Base-by-base conservation (phyloP, 2,888 invertebrate species). In the Lithophane leautieri region DNA sequence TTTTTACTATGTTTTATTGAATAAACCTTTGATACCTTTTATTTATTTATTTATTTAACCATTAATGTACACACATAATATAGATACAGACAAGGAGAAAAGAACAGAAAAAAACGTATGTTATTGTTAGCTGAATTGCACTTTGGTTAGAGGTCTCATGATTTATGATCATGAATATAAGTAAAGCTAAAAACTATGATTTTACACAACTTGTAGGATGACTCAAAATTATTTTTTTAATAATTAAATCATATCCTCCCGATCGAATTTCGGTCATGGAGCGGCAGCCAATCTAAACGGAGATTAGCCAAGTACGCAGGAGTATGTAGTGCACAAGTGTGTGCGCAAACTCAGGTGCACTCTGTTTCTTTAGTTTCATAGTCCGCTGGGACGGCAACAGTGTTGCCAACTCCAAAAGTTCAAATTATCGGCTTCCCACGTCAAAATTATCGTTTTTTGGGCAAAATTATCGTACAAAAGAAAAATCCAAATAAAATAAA, bases 1-100 rank as follows among this genome's bases (percentile, higher is more conserved):
- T 65, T 63, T 63, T 58, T 50, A 58, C 11, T 65, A n/a, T 50
- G 11, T 50, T 40, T 66, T 16, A 34, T 73, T 73, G 16, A 28
- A 47, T n/a, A 40, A 22, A 34, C 25, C 40, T 16, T 47, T 28
- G 11, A 12, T 28, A 34, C 34, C 58, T 40, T n/a, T 4, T 22
- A n/a, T n/a, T n/a, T n/a, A n/a, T n/a, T n/a, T n/a, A n/a, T n/a
- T n/a, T n/a, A n/a, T n/a, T n/a, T n/a, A n/a, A n/a, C n/a, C n/a
- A n/a, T n/a, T n/a, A n/a, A n/a, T n/a, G n/a, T n/a, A n/a, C n/a
- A n/a, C n/a, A n/a, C n/a, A n/a, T n/a, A n/a, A n/a, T n/a, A n/a
- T n/a, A n/a, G n/a, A n/a, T n/a, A n/a, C n/a, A n/a, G n/a, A n/a
- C n/a, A n/a, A n/a, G n/a, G n/a, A n/a, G n/a, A n/a, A n/a, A n/a